Base-by-base conservation (phyloP, 2,113 vertebrate genomes). In the Odobenus rosmarus region DNA sequence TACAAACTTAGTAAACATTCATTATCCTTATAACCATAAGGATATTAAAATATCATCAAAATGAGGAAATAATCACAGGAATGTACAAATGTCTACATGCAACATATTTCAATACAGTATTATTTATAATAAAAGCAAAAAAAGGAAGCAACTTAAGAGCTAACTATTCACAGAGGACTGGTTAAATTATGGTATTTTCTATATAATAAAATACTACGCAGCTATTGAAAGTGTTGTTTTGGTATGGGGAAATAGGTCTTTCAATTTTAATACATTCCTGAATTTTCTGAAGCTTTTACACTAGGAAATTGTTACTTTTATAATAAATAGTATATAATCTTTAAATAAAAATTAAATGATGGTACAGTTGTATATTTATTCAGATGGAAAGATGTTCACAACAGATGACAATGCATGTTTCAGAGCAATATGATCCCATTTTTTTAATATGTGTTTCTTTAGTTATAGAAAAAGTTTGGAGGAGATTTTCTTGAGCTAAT, bases 41-140 rank as follows among this genome's bases (percentile, higher is more conserved):
- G 33, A 26, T 51, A 19, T 84, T 84, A 67, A 69, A 92, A 93
- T 76, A 80, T 59, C 18, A 86, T 80, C 84, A 67, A 90, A 91
- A 71, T 92, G 51, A 83, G 26, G n/a, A 77, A 80, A 94, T 67
- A 26, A 71, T n/a, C 21, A 42, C 11, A 88, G 36, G 72, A 74
- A 88, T 76, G 39, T 81, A 13, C 55, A 79, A 79, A 72, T 55
- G 10, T 79, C 53, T 79, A 18, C 51, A 26, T 76, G 69, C 28
- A 72, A 72, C 71, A 53, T 15, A 83, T 88, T 83, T 87, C 55
- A 84, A 7, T 67, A 53, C 13, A 64, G 9, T 84, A 28, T 83
- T 93, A 83, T 61, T 94, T 94, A 91, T 67, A 80, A 81, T 18
- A 59, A 71, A 81, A 83, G 21, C 13, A 62, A 88, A 74, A 74